These are phyloP conservation scores for Galeruca laticollis DNA, from an alignment of 2,888 invertebrate genomes.

Conservation along the genomic window DNA sequence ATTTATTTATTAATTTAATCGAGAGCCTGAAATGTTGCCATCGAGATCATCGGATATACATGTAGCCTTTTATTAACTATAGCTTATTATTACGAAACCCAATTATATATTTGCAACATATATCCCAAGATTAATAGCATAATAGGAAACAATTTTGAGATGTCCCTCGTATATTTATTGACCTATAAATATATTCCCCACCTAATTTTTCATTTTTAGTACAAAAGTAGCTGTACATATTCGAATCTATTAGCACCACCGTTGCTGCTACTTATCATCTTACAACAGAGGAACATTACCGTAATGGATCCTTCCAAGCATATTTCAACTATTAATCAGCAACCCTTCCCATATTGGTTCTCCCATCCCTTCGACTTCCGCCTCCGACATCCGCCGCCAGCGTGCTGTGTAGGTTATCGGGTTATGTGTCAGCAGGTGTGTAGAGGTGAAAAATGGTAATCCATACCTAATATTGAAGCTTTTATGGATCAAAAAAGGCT, in stretches of 20 bases:
- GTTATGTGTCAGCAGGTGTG: conserved; percentile 28
- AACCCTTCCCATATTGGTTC: conserved; percentile 21
- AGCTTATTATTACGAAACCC: too few species aligned
- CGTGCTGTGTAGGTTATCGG: conserved; percentile 10
- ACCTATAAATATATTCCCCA: background rate
- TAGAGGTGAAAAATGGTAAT: conserved; percentile 31
- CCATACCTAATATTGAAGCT: conserved; percentile 22
- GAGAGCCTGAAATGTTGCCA: too few species aligned
- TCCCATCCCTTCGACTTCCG: background rate
- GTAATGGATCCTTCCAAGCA: conserved; percentile 21
- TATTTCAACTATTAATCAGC: conserved; percentile 29
- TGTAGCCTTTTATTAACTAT: too few species aligned
- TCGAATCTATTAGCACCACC: conserved; percentile 9
- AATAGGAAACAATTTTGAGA: too few species aligned
- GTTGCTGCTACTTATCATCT: conserved; percentile 21
- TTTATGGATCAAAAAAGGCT: conserved; percentile 26
- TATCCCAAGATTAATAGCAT: too few species aligned
- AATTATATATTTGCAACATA: too few species aligned
- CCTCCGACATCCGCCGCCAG: background rate
- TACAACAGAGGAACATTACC: conserved; percentile 19
- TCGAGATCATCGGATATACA: too few species aligned
- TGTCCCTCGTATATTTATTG: too few species aligned
- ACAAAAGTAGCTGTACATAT: background rate
- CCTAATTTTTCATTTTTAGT: background rate
- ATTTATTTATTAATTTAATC: too few species aligned